Percentiles rank a stretch among this genome's conserved stretches.
Conservation (phyloP, 2,888 invertebrate species). For the Ceratothoa steindachneri region DNA sequence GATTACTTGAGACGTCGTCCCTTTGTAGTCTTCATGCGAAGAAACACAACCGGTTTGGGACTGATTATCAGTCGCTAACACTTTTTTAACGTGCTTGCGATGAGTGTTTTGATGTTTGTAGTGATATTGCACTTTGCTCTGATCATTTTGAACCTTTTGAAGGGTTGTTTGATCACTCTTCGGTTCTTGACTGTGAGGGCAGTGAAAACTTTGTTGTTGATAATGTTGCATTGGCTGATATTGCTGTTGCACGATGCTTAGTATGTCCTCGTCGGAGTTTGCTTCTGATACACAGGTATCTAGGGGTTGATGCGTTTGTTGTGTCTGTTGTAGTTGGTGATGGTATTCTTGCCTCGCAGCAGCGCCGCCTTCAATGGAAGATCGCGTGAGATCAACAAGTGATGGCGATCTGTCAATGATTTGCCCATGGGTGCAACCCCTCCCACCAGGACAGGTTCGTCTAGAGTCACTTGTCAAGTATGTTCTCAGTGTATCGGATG, state of each 20-base stretch:
- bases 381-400: slow-evolving; percentile 42
- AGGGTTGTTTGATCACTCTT: neutral
- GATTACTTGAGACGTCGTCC: slow-evolving; percentile 24
- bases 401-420: slow-evolving; percentile 28
- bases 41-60: neutral
- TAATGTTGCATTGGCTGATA: slow-evolving; percentile 2
- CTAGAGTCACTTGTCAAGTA: slow-evolving; percentile 43
- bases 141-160: neutral
- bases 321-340: neutral
- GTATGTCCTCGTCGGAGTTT: neutral
- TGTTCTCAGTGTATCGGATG: slow-evolving; percentile 41
- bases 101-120: slow-evolving; percentile 3
- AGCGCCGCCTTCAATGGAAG: slow-evolving; percentile 6
- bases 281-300: slow-evolving; percentile 4
- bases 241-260: neutral
- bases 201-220: neutral
- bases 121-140: slow-evolving; percentile 6
- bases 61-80: neutral
- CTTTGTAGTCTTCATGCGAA: neutral
- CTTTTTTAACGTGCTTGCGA: neutral
- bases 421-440: neutral
- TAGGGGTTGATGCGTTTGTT: neutral
- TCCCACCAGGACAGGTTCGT: slow-evolving; percentile 18
- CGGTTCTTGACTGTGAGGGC: neutral
- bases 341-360: slow-evolving; percentile 9